Conservation (phyloP, 2,113 vertebrate species). For the Gadus chalcogrammus region DNA sequence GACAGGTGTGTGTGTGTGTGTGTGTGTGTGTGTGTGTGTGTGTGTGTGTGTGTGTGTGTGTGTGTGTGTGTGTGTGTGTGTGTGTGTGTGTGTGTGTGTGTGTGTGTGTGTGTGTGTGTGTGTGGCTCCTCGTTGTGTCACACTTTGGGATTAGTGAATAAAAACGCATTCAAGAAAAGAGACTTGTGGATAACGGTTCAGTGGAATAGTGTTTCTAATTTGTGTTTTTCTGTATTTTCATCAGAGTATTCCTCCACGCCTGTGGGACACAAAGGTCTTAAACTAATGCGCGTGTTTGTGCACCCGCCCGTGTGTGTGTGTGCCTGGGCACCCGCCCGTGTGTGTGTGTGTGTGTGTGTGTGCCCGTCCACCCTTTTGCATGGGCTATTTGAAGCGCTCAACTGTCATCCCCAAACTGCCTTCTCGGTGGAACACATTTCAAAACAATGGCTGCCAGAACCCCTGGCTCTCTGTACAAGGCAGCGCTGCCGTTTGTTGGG, state of each 20-base stretch:
- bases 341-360: neutral
- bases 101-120: no score
- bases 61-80: conserved; percentile 42
- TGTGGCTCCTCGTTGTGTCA: neutral
- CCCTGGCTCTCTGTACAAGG: conserved; percentile 66
- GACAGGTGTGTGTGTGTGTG: conserved; percentile 43
- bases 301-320: neutral
- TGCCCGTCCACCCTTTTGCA: conserved; percentile 46
- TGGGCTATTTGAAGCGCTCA: conserved; percentile 67
- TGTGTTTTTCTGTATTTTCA: no score
- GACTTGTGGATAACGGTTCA: neutral
- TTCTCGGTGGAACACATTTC: conserved; percentile 72
- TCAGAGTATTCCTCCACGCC: no score
- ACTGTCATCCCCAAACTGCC: conserved; percentile 74
- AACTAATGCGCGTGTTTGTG: no score
- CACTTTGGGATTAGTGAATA: conserved; percentile 9
- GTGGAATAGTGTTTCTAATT: neutral
- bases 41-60: conserved; percentile 26
- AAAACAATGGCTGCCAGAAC: conserved; percentile 71
- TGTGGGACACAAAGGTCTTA: no score
- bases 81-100: conserved; percentile 27
- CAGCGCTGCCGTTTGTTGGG: conserved; percentile 48
- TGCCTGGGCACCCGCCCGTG: conserved; percentile 24
- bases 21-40: conserved; percentile 27
- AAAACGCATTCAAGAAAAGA: conserved; percentile 28